A percentile compares a stretch with the other conserved stretches of the same genome.
These are phyloP conservation scores for Danio aesculapii DNA, from an alignment of 2,797 vertebrate species.

Conservation along the genomic window DNA sequence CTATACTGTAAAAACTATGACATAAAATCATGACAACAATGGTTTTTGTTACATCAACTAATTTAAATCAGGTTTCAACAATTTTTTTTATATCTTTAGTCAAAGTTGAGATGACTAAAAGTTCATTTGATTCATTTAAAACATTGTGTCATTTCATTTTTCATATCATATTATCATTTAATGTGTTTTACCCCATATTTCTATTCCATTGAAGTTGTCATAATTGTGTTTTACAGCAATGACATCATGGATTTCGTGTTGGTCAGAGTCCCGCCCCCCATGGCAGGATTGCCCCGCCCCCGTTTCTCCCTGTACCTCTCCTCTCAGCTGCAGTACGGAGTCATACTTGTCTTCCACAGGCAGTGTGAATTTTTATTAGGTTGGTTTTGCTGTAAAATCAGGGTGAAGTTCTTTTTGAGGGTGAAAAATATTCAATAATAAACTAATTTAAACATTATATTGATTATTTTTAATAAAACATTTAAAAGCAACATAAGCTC, in stretches of 20 bases:
- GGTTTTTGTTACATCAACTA: no score
- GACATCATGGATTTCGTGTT: slow-evolving; percentile 87
- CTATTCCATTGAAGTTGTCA: not conserved
- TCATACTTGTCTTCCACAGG: slow-evolving; percentile 84
- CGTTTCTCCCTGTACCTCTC: slow-evolving; percentile 93
- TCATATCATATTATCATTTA: no score
- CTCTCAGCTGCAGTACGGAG: slow-evolving; percentile 88
- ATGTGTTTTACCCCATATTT: no score
- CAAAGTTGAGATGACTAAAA: no score
- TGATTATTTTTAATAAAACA: not conserved
- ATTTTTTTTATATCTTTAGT: no score
- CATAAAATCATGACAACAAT: no score
- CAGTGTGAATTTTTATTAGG: slow-evolving; percentile 87
- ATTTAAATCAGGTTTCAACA: no score
- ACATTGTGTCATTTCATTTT: no score
- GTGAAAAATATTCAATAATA: not conserved
- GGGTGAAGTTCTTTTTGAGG: not conserved
- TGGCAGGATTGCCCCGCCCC: slow-evolving; percentile 76
- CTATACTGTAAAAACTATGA: no score
- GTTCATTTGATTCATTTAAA: no score
- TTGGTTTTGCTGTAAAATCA: slow-evolving; percentile 61
- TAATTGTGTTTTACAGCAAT: slow-evolving; percentile 70
- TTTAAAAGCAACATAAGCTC: no score
- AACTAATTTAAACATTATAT: not conserved
- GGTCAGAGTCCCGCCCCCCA: slow-evolving; percentile 76